phyloP scores from a whole-genome alignment of 2,113 vertebrate genomes.

The Cyprinodon variegatus region DNA sequence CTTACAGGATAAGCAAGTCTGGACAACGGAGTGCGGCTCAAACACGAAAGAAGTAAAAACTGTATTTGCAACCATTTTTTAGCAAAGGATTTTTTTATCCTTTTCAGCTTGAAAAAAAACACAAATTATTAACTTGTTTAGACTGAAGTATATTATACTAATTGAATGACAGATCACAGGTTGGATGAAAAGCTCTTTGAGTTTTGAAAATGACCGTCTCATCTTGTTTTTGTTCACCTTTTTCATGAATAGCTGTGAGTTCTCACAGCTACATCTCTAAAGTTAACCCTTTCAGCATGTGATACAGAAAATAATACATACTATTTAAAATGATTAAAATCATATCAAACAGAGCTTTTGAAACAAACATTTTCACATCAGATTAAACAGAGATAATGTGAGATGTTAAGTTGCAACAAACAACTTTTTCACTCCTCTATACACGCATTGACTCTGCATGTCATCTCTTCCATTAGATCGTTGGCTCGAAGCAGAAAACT shows the following conservation, averaged over 20 bases:
- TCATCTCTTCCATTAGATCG: background rate
- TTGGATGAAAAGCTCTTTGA: background rate
- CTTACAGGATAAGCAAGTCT: no score
- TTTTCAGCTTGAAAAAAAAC: background rate
- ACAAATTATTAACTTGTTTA: background rate
- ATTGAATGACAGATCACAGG: background rate
- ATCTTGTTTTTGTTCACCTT: no score
- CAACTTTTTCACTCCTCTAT: background rate
- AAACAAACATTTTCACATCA: no score
- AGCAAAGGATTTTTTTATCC: no score
- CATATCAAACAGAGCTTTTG: no score
- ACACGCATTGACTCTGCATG: conserved; percentile 3
- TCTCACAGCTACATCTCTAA: no score
- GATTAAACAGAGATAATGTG: background rate
- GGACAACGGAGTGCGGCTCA: no score
- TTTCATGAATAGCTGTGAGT: no score
- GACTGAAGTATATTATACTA: background rate
- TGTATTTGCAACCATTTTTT: no score
- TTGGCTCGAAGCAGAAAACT: conserved; percentile 18
- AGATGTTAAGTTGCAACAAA: background rate
- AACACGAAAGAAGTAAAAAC: no score
- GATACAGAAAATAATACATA: background rate
- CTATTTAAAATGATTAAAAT: background rate
- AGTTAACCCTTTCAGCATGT: no score
- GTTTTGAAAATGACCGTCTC: background rate